Base-by-base conservation (phyloP, 2,888 invertebrate species). In the Euplagia quadripunctaria region DNA sequence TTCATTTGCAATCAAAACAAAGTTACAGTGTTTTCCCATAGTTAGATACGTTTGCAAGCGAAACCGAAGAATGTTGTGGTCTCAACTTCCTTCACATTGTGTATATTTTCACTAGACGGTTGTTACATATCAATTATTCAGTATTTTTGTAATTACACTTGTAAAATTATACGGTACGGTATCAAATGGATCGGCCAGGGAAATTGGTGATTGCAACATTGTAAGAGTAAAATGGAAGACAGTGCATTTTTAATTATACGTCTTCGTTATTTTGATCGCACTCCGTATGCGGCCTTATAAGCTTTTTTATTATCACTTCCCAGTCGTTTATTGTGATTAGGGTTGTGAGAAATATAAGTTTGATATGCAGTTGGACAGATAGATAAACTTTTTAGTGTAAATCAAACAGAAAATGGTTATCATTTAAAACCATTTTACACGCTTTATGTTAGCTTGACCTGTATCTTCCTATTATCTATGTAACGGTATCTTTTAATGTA, bases 21-120 rank as follows among this genome's bases (percentile, higher is more conserved):
- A 43, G 71, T 63, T 67, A 46, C 70, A 72, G 74, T 81, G 80
- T 85, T 87, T 89, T 90, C 88, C 88, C 89, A 87, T 86, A 85
- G 83, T 88, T 88, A 88, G 72, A 65, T n/a, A 41, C 67, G 41
- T 68, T 70, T 68, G 41, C 63, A 66, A 63, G 42, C 46, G 52
- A 51, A 42, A 49, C 58, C 63, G 81, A 82, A 82, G 81, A 84
- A 86, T 86, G 79, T 81, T 87, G 85, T 82, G 76, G 75, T 82
- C 83, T 85, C 80, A 76, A 85, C 84, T 86, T 89, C 87, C 88
- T 76, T 77, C 74, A 77, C 66, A 74, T 73, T 84, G 82, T 86
- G 77, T 77, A 77, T 78, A 83, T 75, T 74, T 71, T 63, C 52
- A 49, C 64, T 55, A 61, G 41, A 41, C 68, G 12, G 46, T 71